Evolutionary conservation across 37 sponge, comb jelly and placozoan species (phyloP), one percentile per base, ranked within the genome.

Genomic region (Petrosia ficiformis): DNA sequence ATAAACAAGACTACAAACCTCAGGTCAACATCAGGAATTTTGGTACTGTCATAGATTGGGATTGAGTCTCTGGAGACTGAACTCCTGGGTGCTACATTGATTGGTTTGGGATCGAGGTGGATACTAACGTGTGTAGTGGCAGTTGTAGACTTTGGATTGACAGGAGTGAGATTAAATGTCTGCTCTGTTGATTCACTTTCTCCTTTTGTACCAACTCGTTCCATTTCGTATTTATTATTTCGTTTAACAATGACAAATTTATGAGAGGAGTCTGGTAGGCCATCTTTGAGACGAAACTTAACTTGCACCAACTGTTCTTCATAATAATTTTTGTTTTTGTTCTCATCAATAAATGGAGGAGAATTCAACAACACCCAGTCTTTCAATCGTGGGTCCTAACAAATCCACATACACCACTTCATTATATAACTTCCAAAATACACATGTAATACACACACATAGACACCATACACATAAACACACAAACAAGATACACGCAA

Each of bases 261-360:
- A 1, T 58, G 74, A 19, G 79, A 37, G 2, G 73, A 59, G 0
- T 38, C 68, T 16, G 75, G 61, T 19, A 38, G 30, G 48, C 44
- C 40, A 3, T 85, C 80, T 25, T 65, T 36, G 28, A 74, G 21
- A 16, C 56, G 74, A 36, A 79, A 78, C 10, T 74, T 56, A 0
- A 85, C 75, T 34, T 59, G 42, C 34, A 85, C 86, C 28, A 74
- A 40, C 75, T 85, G 80, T 25, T 79, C 77, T 32, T 85, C 86
- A 31, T 70, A 54, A 40, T 67, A 67, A 35, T 66, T 54, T 3
- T 3, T 41, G 38, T 78, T 80, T 19, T 65, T 33, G n/a, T 58
- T 26, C 34, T 30, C 0, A 22, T 61, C 63, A 61, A 26, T n/a
- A 1, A 44, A 44, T 16, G 86, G 86, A 40, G 86, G 86, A 1